Evolutionary conservation across 1,140 invertebrate species (phyloP).

Genomic region (Melipona quadrifasciata): DNA sequence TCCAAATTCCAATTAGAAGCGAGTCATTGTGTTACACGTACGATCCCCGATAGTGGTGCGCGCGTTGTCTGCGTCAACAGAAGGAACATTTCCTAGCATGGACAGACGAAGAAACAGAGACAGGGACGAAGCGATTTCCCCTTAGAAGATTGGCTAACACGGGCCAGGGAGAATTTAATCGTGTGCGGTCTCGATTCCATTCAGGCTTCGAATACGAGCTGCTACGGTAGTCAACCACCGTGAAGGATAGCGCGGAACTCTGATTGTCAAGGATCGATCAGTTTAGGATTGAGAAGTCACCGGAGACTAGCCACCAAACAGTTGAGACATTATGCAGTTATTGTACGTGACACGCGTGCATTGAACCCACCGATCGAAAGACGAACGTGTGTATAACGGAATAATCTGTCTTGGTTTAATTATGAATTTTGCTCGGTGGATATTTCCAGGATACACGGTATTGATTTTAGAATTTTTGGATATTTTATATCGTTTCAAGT

Average conservation of each 20-base stretch:
- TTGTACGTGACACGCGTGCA: neutral
- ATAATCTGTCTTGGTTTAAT: neutral
- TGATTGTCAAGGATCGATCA: constrained; percentile 59
- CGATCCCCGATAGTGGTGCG: neutral
- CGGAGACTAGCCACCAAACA: neutral
- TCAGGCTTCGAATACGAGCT: constrained; percentile 39
- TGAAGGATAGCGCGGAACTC: constrained; percentile 54
- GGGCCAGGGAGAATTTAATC: constrained; percentile 49
- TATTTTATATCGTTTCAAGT: neutral
- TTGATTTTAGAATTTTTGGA: neutral
- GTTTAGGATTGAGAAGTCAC: constrained; percentile 25
- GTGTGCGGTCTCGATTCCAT: constrained; percentile 59
- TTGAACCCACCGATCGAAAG: neutral
- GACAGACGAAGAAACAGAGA: constrained; percentile 21
- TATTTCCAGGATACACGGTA: neutral
- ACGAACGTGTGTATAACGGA: neutral
- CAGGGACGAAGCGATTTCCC: constrained; percentile 21
- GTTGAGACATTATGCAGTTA: neutral
- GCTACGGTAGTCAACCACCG: constrained; percentile 47
- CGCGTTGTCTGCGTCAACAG: neutral
- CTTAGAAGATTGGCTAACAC: constrained; percentile 37
- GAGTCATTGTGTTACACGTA: constrained; percentile 13
- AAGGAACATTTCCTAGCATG: constrained; percentile 24
- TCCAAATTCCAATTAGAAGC: constrained; percentile 9
- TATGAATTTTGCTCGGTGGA: neutral